phyloP scores from a whole-genome alignment of 2,797 vertebrate species.

The Pitangus sulphuratus region DNA sequence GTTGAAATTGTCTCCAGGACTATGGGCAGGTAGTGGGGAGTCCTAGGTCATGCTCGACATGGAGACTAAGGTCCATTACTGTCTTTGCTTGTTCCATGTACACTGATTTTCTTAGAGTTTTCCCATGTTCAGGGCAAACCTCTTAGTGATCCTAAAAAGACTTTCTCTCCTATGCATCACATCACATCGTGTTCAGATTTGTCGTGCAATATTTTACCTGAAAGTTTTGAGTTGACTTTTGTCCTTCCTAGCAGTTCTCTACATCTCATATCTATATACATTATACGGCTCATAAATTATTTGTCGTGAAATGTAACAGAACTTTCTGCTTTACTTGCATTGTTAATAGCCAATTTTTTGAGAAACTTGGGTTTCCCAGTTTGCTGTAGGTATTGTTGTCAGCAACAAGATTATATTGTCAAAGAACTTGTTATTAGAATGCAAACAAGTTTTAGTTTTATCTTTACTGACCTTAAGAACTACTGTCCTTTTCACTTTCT shows the following conservation, averaged over 20 bases:
- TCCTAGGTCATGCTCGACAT: accelerated
- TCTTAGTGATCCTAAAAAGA: background rate
- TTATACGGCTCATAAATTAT: background rate
- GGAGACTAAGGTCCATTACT: background rate
- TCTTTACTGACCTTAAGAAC: background rate
- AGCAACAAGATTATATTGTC: background rate
- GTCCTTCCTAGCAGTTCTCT: background rate
- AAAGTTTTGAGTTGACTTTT: background rate
- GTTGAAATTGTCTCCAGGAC: background rate
- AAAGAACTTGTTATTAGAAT: background rate
- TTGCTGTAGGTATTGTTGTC: background rate
- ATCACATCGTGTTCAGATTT: background rate
- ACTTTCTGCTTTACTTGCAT: background rate
- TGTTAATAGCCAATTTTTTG: background rate
- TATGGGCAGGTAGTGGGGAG: background rate
- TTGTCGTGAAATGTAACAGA: background rate
- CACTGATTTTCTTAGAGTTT: background rate
- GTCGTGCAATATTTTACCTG: background rate
- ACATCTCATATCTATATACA: background rate
- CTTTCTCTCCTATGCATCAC: background rate
- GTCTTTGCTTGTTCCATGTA: background rate
- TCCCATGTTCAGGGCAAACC: background rate
- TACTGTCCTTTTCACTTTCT: background rate
- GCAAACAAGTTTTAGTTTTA: background rate
- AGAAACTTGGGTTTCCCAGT: background rate